phyloP scores from a whole-genome alignment of 2,888 invertebrate genomes.

The Sinodicranocentrus sp. region DNA sequence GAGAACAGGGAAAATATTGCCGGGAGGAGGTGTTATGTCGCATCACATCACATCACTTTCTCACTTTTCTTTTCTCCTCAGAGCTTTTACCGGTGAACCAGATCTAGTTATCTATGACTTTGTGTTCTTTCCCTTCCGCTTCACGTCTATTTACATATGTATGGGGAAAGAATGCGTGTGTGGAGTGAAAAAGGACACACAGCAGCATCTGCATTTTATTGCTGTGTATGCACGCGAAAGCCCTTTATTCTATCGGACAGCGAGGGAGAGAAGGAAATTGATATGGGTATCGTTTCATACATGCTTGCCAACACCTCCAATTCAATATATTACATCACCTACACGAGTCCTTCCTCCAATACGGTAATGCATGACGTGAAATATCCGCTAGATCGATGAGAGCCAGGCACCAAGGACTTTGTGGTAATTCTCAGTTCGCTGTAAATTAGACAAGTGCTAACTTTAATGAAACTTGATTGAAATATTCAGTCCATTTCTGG shows the following conservation, averaged over 20 bases:
- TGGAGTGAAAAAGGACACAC: neutral
- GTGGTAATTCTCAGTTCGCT: no score
- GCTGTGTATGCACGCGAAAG: neutral
- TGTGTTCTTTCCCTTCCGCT: no score
- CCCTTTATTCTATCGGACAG: neutral
- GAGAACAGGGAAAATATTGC: slow-evolving; percentile 36
- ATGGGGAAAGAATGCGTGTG: neutral
- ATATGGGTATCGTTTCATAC: neutral
- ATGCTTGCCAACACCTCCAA: neutral
- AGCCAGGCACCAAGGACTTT: no score
- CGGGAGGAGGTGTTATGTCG: slow-evolving; percentile 56
- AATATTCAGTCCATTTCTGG: no score
- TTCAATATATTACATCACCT: no score
- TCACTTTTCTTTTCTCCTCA: slow-evolving; percentile 49
- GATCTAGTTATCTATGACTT: slow-evolving; percentile 45
- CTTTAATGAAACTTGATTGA: no score
- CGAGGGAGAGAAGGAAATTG: neutral
- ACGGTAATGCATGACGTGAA: no score
- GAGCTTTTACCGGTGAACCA: slow-evolving; percentile 34
- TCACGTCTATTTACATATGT: no score
- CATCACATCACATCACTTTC: slow-evolving; percentile 60
- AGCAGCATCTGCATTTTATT: slow-evolving; percentile 20
- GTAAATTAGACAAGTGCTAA: no score
- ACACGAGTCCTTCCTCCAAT: no score
- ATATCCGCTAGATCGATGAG: no score